phyloP scores from a whole-genome alignment of 2,888 invertebrate species.

The Caenorhabditis sp. region DNA sequence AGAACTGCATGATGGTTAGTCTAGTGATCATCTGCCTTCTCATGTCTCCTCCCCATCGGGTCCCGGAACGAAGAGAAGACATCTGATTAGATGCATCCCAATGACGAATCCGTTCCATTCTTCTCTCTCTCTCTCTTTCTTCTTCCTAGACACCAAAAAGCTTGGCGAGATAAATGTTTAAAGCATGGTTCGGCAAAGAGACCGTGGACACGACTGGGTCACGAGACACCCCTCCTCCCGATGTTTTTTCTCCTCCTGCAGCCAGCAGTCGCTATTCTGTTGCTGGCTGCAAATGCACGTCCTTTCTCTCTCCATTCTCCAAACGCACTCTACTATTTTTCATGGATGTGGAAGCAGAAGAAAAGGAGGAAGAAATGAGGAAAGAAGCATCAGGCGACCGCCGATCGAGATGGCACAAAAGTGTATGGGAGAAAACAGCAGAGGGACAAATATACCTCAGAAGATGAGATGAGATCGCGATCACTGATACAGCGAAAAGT shows the following conservation, averaged over 20 bases:
- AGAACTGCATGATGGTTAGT: conserved; percentile 57
- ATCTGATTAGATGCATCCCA: conserved; percentile 47
- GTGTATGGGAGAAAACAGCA: conserved; percentile 8
- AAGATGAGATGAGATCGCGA: conserved; percentile 5
- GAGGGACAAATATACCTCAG: conserved; percentile 18
- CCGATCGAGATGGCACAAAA: conserved; percentile 43
- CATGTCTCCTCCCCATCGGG: conserved; percentile 5
- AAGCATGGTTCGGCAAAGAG: conserved; percentile 53
- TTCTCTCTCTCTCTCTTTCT: conserved; percentile 1
- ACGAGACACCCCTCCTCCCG: conserved; percentile 51
- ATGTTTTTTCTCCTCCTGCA: conserved; percentile 50
- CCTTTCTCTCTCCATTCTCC: conserved; percentile 35
- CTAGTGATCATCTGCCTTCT: conserved; percentile 41
- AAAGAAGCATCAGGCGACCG: conserved; percentile 52
- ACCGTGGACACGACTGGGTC: conserved; percentile 47
- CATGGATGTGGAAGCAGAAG: conserved; percentile 9
- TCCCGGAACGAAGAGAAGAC: conserved; percentile 45
- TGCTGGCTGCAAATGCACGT: conserved; percentile 58
- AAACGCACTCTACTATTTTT: conserved; percentile 35
- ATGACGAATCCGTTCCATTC: conserved; percentile 49
- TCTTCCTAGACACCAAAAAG: conserved; percentile 55
- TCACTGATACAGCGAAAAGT: conserved; percentile 25
- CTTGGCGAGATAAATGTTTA: conserved; percentile 35
- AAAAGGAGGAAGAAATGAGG: conserved; percentile 35
- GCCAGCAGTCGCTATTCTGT: conserved; percentile 38